Conservation (phyloP, 2,888 invertebrate species). For the Acleris cristana region DNA sequence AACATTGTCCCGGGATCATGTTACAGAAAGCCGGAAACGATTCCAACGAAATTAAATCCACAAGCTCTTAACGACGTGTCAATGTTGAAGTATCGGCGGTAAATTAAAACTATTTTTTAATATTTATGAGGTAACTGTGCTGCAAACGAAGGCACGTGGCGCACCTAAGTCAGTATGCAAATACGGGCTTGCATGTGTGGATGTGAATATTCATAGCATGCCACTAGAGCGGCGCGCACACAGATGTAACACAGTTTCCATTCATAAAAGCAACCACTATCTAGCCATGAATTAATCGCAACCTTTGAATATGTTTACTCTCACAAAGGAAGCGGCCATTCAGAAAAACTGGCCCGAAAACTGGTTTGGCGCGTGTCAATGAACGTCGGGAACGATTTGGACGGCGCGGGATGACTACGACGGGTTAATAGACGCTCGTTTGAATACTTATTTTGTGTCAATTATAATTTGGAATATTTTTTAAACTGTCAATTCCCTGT, state of each 20-base stretch:
- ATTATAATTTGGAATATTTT: conserved; percentile 61
- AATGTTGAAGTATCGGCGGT: conserved; percentile 35
- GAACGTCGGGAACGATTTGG: conserved; percentile 81
- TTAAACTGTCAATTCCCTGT: conserved; percentile 44
- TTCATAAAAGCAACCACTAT: conserved; percentile 82
- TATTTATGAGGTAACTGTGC: conserved; percentile 79
- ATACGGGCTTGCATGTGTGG: conserved; percentile 56
- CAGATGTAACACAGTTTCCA: conserved; percentile 65
- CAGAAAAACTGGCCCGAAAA: conserved; percentile 79
- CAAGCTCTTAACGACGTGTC: conserved; percentile 35
- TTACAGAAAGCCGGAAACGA: conserved; percentile 20
- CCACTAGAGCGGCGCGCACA: conserved; percentile 62
- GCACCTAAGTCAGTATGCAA: conserved; percentile 77
- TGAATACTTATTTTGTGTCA: conserved; percentile 65
- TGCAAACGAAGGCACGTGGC: conserved; percentile 74
- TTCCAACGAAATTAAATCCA: conserved; percentile 27
- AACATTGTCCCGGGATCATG: conserved; percentile 5
- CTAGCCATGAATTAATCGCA: conserved; percentile 83
- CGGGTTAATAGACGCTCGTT: conserved; percentile 70
- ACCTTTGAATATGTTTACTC: conserved; percentile 83
- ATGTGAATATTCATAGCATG: conserved; percentile 51
- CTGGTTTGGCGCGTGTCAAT: conserved; percentile 83
- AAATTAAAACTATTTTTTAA: conserved; percentile 72
- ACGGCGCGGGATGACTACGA: conserved; percentile 77
- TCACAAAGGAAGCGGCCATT: conserved; percentile 82